Conservation (phyloP, 2,888 invertebrate genomes). For the Macrophya annulata region DNA sequence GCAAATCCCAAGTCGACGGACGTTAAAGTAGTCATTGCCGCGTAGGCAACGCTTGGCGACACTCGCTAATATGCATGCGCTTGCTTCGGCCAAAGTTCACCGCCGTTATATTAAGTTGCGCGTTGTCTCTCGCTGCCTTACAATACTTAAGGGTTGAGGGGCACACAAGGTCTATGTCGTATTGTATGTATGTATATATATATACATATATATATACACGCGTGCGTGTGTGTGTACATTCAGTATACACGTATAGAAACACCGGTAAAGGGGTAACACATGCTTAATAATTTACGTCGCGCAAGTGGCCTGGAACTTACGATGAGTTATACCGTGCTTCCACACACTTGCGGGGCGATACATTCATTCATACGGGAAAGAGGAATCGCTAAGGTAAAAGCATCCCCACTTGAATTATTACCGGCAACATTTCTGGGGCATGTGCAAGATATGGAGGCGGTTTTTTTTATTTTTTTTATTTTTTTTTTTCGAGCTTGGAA, state of each 20-base stretch:
- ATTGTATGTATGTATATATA: slow-evolving; percentile 50
- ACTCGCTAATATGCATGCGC: slow-evolving; percentile 71
- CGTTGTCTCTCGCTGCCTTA: slow-evolving; percentile 44
- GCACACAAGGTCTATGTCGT: slow-evolving; percentile 19
- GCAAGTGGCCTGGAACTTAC: slow-evolving; percentile 73
- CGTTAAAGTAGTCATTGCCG: slow-evolving; percentile 59
- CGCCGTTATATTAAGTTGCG: slow-evolving; percentile 53
- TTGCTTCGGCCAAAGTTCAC: slow-evolving; percentile 69
- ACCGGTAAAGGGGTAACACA: slow-evolving; percentile 69
- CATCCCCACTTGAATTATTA: slow-evolving; percentile 72
- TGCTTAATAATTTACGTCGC: slow-evolving; percentile 74
- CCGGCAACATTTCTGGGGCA: slow-evolving; percentile 68
- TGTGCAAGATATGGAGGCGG: slow-evolving; percentile 62
- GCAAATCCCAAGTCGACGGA: slow-evolving; percentile 73
- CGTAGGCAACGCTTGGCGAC: slow-evolving; percentile 64
- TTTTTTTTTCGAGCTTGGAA: neutral
- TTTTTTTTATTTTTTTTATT: slow-evolving; percentile 13
- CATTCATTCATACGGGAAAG: slow-evolving; percentile 56
- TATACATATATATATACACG: too few species aligned
- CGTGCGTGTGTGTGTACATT: neutral
- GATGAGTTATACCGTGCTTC: slow-evolving; percentile 73
- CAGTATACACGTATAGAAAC: slow-evolving; percentile 6
- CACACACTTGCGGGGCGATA: slow-evolving; percentile 57
- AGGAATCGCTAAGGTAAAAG: slow-evolving; percentile 66
- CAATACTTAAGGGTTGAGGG: slow-evolving; percentile 45